Evolutionary conservation across 2,888 invertebrate species (phyloP).

Genomic region (Tryphoninae sp.): DNA sequence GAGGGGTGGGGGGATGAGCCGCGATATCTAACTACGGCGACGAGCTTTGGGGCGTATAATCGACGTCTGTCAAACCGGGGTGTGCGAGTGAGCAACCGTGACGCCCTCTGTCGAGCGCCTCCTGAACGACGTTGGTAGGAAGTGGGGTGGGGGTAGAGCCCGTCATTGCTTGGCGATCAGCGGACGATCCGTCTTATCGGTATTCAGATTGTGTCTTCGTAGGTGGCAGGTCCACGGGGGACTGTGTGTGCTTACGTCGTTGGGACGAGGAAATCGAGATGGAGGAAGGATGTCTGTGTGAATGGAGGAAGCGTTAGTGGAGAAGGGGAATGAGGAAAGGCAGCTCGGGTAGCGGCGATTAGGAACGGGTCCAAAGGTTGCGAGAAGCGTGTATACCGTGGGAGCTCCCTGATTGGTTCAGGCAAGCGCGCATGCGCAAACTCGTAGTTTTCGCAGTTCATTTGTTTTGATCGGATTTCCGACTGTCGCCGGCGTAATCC

Average conservation of each 20-base stretch:
- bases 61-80: slow-evolving; percentile 48
- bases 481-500: slow-evolving; percentile 79
- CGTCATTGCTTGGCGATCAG: slow-evolving; percentile 78
- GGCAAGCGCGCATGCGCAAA: slow-evolving; percentile 29
- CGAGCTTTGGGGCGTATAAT: slow-evolving; percentile 41
- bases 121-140: slow-evolving; percentile 62
- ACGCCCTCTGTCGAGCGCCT: slow-evolving; percentile 61
- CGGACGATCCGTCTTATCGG: slow-evolving; percentile 77
- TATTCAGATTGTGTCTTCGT: slow-evolving; percentile 73
- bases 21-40: slow-evolving; percentile 9
- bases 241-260: slow-evolving; percentile 44
- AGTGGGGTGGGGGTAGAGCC: slow-evolving; percentile 46
- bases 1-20: not conserved
- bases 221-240: slow-evolving; percentile 65
- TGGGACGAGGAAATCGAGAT: slow-evolving; percentile 65
- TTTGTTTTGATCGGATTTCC: slow-evolving; percentile 81
- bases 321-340: slow-evolving; percentile 25
- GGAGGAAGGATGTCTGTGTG: slow-evolving; percentile 80
- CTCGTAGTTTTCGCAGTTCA: slow-evolving; percentile 78
- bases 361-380: slow-evolving; percentile 32
- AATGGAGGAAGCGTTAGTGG: slow-evolving; percentile 66
- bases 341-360: slow-evolving; percentile 61
- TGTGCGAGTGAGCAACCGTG: slow-evolving; percentile 39
- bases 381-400: slow-evolving; percentile 17
- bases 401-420: slow-evolving; percentile 47